These are phyloP conservation scores for Alca torda DNA, from an alignment of 2,797 vertebrate genomes.

Conservation along the genomic window DNA sequence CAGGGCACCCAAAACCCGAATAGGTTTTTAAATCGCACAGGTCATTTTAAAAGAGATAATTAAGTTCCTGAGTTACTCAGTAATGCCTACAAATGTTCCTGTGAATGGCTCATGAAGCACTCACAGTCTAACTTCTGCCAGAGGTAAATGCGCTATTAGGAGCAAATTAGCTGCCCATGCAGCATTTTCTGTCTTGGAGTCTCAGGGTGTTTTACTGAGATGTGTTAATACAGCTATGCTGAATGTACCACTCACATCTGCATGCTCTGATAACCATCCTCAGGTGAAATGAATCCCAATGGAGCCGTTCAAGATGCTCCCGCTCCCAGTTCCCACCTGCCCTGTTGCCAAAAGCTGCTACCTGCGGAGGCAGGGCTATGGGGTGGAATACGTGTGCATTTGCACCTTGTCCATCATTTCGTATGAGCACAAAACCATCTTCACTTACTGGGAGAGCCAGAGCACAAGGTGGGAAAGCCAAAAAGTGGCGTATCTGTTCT, in stretches of 20 bases:
- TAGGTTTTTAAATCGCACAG: conserved; percentile 7
- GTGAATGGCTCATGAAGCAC: conserved; percentile 6
- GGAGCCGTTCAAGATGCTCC: background rate
- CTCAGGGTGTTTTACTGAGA: background rate
- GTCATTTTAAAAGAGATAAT: conserved; percentile 28
- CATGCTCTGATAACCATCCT: conserved; percentile 17
- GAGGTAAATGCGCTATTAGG: conserved; percentile 10
- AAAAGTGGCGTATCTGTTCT: background rate
- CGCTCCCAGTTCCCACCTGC: background rate
- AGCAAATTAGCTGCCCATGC: conserved; percentile 11
- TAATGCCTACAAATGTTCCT: conserved; percentile 11
- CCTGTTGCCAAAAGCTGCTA: background rate
- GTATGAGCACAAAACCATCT: background rate
- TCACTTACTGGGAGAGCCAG: background rate
- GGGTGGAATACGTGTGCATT: fast-evolving
- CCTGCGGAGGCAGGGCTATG: background rate
- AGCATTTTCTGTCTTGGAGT: background rate
- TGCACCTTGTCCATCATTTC: background rate
- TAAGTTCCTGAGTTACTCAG: background rate
- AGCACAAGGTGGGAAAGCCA: background rate
- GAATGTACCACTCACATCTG: background rate
- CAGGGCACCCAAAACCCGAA: background rate
- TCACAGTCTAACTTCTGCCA: background rate
- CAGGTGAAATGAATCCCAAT: background rate
- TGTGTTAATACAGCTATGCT: background rate